Evolutionary conservation across 2,888 invertebrate species (phyloP).

Genomic region (Lypha dubia): DNA sequence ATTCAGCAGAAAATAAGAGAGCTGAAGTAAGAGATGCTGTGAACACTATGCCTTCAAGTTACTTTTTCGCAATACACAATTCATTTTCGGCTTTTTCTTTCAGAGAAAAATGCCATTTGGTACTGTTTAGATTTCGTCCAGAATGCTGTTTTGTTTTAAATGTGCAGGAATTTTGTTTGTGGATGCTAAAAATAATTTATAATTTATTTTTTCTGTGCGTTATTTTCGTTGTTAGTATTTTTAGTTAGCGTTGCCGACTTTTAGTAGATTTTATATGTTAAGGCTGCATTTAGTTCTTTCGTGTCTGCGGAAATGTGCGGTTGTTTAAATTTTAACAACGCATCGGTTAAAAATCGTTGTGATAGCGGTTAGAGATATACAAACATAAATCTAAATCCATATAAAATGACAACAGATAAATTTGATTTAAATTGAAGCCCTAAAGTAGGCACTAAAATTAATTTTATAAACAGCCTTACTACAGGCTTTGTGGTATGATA

Average conservation of each 20-base stretch:
- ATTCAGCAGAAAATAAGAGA: conserved; percentile 16
- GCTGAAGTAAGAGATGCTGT: not conserved
- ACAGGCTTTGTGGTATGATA: not conserved
- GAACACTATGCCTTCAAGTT: not conserved
- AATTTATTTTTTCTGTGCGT: conserved; percentile 52
- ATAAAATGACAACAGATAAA: not conserved
- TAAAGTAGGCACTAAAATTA: conserved; percentile 36
- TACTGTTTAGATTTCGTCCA: not conserved
- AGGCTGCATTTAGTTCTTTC: conserved; percentile 77
- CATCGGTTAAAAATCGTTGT: conserved; percentile 9
- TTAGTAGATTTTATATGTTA: conserved; percentile 72
- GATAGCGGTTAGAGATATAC: conserved; percentile 16
- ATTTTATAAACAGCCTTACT: not conserved
- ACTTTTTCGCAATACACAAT: conserved; percentile 73
- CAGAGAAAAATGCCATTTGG: not conserved
- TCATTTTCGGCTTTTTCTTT: conserved; percentile 70
- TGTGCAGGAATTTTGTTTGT: conserved; percentile 43
- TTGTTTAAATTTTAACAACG: conserved; percentile 68
- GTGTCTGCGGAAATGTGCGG: conserved; percentile 79
- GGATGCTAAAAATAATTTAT: conserved; percentile 57
- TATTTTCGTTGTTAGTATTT: conserved; percentile 8
- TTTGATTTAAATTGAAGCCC: not conserved
- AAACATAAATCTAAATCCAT: conserved; percentile 3
- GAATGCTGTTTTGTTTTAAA: conserved; percentile 45
- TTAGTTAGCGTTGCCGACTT: conserved; percentile 76